These are phyloP conservation scores for Pollenia angustigena DNA, from an alignment of 2,888 invertebrate species.

Conservation along the genomic window DNA sequence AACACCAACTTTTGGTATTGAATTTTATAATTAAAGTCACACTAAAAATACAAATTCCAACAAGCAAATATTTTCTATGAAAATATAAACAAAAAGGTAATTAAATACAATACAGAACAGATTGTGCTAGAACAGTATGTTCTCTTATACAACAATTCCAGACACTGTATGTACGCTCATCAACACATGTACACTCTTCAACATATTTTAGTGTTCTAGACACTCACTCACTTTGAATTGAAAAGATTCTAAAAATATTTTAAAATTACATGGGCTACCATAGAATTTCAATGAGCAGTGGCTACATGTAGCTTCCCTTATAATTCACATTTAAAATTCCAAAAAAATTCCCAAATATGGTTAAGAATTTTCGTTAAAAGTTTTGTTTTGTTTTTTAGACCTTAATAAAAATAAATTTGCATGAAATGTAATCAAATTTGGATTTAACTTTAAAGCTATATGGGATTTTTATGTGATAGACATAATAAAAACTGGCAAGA, in stretches of 20 bases:
- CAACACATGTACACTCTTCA: not conserved
- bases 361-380: constrained; percentile 42
- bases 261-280: constrained; percentile 37
- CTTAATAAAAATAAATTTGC: constrained; percentile 38
- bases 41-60: constrained; percentile 32
- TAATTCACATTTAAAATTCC: constrained; percentile 31
- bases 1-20: constrained; percentile 7
- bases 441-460: constrained; percentile 6
- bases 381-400: constrained; percentile 10
- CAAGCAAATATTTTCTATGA: constrained; percentile 17
- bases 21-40: constrained; percentile 57
- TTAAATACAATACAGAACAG: constrained; percentile 60
- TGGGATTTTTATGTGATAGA: not conserved
- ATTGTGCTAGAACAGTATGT: constrained; percentile 19
- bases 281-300: constrained; percentile 63
- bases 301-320: not conserved
- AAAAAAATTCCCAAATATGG: constrained; percentile 57
- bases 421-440: constrained; percentile 38
- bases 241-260: constrained; percentile 40
- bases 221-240: constrained; percentile 1
- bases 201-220: not conserved
- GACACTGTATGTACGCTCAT: not conserved
- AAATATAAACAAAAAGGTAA: constrained; percentile 45
- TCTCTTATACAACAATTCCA: constrained; percentile 36
- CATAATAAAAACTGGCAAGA: not conserved